Percentiles rank a stretch among this genome's conserved stretches.
Conservation (phyloP, 2,797 vertebrate genomes). For the Mus spretus region DNA sequence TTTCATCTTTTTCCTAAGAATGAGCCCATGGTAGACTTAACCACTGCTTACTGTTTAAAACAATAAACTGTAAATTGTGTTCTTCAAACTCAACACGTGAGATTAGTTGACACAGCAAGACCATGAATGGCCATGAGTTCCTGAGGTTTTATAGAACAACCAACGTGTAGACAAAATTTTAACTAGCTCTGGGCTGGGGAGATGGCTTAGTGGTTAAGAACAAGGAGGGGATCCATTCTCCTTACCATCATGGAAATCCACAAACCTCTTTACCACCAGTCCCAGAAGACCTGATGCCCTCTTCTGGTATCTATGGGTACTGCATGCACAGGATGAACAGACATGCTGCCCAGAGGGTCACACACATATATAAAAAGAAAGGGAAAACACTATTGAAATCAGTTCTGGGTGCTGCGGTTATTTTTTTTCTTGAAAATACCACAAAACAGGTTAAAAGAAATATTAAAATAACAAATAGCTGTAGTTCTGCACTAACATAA, state of each 20-base stretch:
- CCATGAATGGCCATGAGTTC: not conserved
- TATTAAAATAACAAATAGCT: not conserved
- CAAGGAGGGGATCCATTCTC: not conserved
- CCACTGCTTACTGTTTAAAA: not conserved
- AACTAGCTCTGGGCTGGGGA: not conserved
- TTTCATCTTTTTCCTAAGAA: not conserved
- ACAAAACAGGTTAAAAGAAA: not conserved
- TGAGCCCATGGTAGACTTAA: not conserved
- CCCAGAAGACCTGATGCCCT: not conserved
- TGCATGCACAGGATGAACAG: not conserved
- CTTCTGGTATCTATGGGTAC: not conserved
- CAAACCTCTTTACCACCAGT: not conserved
- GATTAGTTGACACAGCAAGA: constrained; percentile 9
- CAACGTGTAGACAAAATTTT: constrained; percentile 31
- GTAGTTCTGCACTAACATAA: not conserved
- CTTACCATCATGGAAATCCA: not conserved
- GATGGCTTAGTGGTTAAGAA: not conserved
- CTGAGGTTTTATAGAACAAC: not conserved
- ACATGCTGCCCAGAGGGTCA: not conserved
- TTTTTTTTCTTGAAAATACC: not conserved
- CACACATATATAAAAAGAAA: not conserved
- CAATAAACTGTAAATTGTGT: not conserved
- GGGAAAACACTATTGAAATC: not conserved
- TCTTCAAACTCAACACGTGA: not conserved
- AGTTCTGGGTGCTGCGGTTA: not conserved